Base-by-base conservation (phyloP, 1,140 invertebrate genomes). In the Lamellibrachia luymesi region DNA sequence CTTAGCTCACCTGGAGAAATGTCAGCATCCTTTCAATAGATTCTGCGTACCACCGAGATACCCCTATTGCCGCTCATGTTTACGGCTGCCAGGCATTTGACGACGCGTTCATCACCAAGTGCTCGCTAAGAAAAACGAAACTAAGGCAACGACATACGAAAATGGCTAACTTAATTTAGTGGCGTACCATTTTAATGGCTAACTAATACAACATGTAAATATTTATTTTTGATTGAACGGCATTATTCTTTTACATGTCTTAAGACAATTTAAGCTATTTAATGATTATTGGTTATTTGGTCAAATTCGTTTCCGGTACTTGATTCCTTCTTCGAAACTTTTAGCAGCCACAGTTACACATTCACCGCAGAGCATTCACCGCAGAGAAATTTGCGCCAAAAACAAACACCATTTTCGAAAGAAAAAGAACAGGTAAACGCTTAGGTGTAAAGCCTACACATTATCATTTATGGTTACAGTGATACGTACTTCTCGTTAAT, bases 311-410 rank as follows among this genome's bases (percentile, higher is more conserved):
- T 80, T 80, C 64, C 64, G 64, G 64, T 80, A 22, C 50, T 8
- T 56, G 91, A 51, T 56, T 92, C 50, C 91, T 92, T 92, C 50
- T 92, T 92, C 50, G 52, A n/a, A 92, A 50, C 7, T 92, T 92
- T n/a, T 56, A 38, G 50, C 91, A 92, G 50, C 52, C 52, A 80
- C 38, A 80, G 64, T 80, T 80, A 80, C 64, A 22, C 64, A 80
- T 80, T 80, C 64, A 22, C 25, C 64, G 64, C 6, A 80, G 64
- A 80, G 4, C 64, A 80, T 80, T 80, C 64, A 22, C 25, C 64
- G 64, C 6, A 80, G 64, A 80, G 4, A 80, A 80, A 80, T 80
- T 80, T 80, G 64, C 64, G 64, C 8, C 64, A 80, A 80, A 51
- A 50, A 92, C 49, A 50, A 27, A 56, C 25, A 56, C 50, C 91